Base-by-base conservation (phyloP, 2,113 vertebrate genomes). In the Lampris megalopsis region DNA sequence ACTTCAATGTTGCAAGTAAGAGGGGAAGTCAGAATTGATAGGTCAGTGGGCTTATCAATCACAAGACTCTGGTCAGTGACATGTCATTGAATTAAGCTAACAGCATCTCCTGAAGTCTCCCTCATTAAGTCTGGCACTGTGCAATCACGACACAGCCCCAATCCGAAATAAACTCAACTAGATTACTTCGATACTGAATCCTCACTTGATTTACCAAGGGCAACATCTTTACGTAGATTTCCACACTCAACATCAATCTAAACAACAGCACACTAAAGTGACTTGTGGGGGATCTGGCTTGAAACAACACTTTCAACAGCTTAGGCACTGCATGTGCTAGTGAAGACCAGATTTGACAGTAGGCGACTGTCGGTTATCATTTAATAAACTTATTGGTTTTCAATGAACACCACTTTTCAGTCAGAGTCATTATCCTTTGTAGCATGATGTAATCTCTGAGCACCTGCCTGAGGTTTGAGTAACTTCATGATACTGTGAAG, bases 241-340 rank as follows among this genome's bases (percentile, higher is more conserved):
- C 35, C n/a, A 47, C 43, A 37, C 3, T 68, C 6, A 11, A n/a
- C 11, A 68, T 53, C 54, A 74, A 59, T 7, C 56, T 58, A 52
- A 67, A 35, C 9, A 35, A 61, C 53, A 47, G 57, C 11, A 1
- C 42, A 61, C 48, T 60, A 11, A 24, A 47, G 52, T 47, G 54
- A 45, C 54, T 67, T 45, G 41, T 60, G 56, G 36, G 48, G 41
- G 38, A 37, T 61, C 35, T 3, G 40, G 35, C 49, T 60, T n/a
- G n/a, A 63, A 71, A 68, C n/a, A 60, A 57, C 53, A 9, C 37
- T 38, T 37, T 54, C 48, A 72, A 75, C 71, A 69, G 67, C 62
- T 68, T 24, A 48, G 58, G 67, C 57, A 49, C 8, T 7, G 48
- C 48, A n/a, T 49, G 37, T 37, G 61, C 65, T 53, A 52, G 43